Percentiles rank a stretch among this genome's conserved stretches.
phyloP scores from a whole-genome alignment of 2,888 invertebrate species.

The Sphaerophoria taeniata region DNA sequence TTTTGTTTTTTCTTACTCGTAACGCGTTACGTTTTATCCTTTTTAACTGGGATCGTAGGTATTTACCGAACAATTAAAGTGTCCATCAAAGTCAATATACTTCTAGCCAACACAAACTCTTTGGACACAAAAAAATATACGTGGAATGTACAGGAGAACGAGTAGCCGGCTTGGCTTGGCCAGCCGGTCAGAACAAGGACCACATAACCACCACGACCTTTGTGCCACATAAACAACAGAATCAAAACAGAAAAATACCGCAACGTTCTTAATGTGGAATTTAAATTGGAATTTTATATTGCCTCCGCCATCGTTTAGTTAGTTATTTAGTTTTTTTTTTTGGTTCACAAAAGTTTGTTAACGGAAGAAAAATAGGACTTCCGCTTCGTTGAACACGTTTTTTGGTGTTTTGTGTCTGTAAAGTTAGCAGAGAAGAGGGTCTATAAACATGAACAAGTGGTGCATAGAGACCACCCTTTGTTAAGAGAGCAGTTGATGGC shows the following conservation, averaged over 20 bases:
- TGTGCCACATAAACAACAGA: conserved; percentile 1
- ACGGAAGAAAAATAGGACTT: conserved; percentile 18
- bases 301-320: conserved; percentile 2
- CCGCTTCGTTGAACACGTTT: conserved; percentile 44
- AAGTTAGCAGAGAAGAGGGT: conserved; percentile 31
- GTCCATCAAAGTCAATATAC: conserved; percentile 62
- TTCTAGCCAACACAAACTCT: not conserved
- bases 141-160: not conserved
- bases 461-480: conserved; percentile 1
- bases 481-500: conserved; percentile 27
- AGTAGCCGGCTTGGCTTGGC: not conserved
- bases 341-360: not conserved
- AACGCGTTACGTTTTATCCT: conserved; percentile 7
- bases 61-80: conserved; percentile 66
- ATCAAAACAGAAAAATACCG: conserved; percentile 46
- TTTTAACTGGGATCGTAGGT: conserved; percentile 16
- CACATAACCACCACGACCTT: not conserved
- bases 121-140: not conserved
- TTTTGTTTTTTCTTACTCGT: not conserved
- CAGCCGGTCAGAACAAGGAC: conserved; percentile 1
- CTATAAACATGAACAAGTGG: not conserved
- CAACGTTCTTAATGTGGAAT: conserved; percentile 52
- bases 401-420: conserved; percentile 7
- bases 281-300: conserved; percentile 44
- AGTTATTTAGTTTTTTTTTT: conserved; percentile 3